phyloP scores from a whole-genome alignment of 2,797 vertebrate genomes.

The Hipposideros larvatus region DNA sequence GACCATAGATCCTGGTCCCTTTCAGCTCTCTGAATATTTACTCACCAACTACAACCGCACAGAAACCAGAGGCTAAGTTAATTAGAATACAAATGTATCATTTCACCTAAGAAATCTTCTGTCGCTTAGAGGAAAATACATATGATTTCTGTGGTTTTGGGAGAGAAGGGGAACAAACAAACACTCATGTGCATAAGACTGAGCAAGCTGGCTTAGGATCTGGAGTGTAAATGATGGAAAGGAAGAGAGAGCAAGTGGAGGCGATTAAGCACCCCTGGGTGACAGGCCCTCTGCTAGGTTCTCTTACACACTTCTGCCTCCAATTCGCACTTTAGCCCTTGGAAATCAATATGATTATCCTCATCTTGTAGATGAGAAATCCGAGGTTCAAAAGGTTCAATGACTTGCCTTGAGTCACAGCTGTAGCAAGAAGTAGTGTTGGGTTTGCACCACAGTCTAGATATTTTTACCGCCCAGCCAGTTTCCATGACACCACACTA shows the following conservation, averaged over 20 bases:
- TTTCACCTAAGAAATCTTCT: neutral
- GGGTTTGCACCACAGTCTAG: neutral
- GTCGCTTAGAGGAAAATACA: neutral
- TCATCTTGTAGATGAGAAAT: neutral
- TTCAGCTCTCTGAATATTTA: neutral
- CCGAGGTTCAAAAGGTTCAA: neutral
- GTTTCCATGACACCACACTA: neutral
- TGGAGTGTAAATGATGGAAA: accelerated
- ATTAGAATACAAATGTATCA: accelerated
- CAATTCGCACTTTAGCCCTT: neutral
- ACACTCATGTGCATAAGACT: neutral
- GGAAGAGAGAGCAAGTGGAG: neutral
- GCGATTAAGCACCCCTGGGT: accelerated
- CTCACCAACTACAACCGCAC: neutral
- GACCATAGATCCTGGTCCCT: neutral
- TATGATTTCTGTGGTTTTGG: neutral
- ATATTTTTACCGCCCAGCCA: neutral
- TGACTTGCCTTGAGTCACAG: neutral
- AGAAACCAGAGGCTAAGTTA: neutral
- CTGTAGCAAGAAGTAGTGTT: neutral
- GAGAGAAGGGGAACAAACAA: neutral
- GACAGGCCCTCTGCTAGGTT: neutral
- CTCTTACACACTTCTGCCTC: accelerated
- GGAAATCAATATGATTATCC: neutral
- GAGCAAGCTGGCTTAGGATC: neutral